Evolutionary conservation across 1,140 invertebrate species (phyloP), one percentile per base, ranked within the genome.

Genomic region (Trachymyrmex septentrionalis): DNA sequence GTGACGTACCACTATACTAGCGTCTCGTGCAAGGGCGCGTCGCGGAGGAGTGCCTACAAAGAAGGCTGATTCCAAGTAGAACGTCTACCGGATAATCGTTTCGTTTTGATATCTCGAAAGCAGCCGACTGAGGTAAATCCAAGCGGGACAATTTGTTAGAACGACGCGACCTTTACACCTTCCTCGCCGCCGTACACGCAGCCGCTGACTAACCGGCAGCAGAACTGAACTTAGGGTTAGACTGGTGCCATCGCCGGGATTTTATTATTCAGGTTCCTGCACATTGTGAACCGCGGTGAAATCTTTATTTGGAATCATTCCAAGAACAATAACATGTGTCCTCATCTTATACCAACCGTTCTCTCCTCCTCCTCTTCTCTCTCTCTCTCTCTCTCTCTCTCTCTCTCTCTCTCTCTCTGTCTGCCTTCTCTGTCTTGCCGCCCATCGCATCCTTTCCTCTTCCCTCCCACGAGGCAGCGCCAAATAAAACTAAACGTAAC

Each of bases 281-380:
- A 92, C 88, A 88, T 90, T 85, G 87, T 85, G 91, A 72, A 66
- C 81, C 81, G 90, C 93, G 90, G 91, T 93, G 93, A 95, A 95
- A 95, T 95, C 95, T 95, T 95, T 95, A 95, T 95, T 95, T 95
- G 92, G 92, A 95, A 95, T 95, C 95, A 95, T 95, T 95, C 95
- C 94, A 95, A 93, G 95, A 95, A 95, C 95, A 95, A 95, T 95
- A 95, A 95, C 94, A 91, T 93, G 92, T 93, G 92, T 93, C 82
- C 86, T 84, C 77, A 64, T 77, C 57, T 84, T 80, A 67, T 71
- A 55, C 72, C 67, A 72, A 38, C 75, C 59, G 61, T 24, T 57
- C 38, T 3, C 6, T 61, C 34, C 19, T 9, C 48, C 34, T 44
- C 61, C 2, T 30, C 5, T 30, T 3, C 6, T 64, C 34, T 57